Conservation (phyloP, 2,113 vertebrate genomes). For the Pantherophis guttatus region DNA sequence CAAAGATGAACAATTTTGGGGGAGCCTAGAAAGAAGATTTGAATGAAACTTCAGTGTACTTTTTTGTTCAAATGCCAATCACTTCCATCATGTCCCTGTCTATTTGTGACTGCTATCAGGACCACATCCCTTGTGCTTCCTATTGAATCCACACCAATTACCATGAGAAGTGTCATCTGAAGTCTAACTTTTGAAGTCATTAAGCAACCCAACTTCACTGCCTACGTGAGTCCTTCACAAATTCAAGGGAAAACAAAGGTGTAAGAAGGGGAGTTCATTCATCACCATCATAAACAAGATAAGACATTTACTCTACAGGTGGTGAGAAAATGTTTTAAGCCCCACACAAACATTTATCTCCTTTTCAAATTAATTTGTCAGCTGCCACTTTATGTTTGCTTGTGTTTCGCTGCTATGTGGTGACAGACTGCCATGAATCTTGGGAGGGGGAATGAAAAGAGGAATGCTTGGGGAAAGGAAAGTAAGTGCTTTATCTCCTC, state of each 20-base stretch:
- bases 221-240: neutral
- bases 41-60: neutral
- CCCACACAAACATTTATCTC: neutral
- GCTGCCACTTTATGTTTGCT: neutral
- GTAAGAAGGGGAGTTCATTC: neutral
- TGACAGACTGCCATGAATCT: neutral
- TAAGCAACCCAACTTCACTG: neutral
- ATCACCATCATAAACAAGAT: too few species aligned
- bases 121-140: neutral
- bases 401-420: neutral
- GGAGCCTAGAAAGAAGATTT: neutral
- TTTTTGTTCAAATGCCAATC: neutral
- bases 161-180: neutral
- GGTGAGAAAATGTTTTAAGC: neutral
- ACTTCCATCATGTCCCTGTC: neutral
- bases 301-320: neutral
- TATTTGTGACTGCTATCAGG: neutral
- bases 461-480: neutral
- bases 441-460: neutral
- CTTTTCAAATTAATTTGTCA: neutral
- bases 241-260: neutral
- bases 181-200: neutral
- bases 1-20: neutral
- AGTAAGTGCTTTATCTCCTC: neutral
- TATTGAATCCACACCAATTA: neutral